A percentile compares a stretch with the other conserved stretches of the same genome.
Conservation (phyloP, 2,113 vertebrate species). For the Scatophagus argus region DNA sequence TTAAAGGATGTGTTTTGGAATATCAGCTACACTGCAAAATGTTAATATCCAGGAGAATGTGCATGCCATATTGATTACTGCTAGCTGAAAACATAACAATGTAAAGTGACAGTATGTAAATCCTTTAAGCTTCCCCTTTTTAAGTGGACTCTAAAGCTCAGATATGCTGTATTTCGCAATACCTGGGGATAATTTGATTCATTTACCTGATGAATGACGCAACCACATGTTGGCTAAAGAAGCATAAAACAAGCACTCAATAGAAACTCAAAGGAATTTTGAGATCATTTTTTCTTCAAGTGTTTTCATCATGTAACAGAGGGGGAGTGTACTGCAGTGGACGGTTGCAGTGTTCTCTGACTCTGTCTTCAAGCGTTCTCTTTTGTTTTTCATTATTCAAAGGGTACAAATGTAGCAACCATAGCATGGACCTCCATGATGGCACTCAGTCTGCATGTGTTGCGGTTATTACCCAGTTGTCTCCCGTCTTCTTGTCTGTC, state of each 20-base stretch:
- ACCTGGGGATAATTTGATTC: constrained; percentile 17
- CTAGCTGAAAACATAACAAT: constrained; percentile 12
- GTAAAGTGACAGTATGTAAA: background rate
- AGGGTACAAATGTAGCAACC: background rate
- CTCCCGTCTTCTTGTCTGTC: constrained; percentile 9
- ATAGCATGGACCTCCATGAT: constrained; percentile 2
- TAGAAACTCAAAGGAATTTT: constrained; percentile 18
- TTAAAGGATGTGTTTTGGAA: background rate
- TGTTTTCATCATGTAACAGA: constrained; percentile 16
- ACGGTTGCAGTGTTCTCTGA: background rate
- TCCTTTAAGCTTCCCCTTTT: constrained; percentile 15
- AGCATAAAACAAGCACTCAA: constrained; percentile 23
- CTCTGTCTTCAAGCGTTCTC: background rate
- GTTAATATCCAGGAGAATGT: background rate
- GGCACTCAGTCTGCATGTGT: background rate
- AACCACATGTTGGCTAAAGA: constrained; percentile 12
- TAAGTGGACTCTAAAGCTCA: constrained; percentile 23
- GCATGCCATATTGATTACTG: background rate
- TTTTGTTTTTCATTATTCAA: background rate
- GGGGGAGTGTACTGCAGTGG: background rate
- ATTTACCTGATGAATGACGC: constrained; percentile 25
- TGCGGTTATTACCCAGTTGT: constrained; percentile 13
- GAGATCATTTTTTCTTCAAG: constrained; percentile 1
- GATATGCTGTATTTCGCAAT: background rate
- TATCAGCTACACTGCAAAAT: background rate